Evolutionary conservation across 2,797 vertebrate species (phyloP), one percentile per base, ranked within the genome.

Genomic region (Aplochiton taeniatus): DNA sequence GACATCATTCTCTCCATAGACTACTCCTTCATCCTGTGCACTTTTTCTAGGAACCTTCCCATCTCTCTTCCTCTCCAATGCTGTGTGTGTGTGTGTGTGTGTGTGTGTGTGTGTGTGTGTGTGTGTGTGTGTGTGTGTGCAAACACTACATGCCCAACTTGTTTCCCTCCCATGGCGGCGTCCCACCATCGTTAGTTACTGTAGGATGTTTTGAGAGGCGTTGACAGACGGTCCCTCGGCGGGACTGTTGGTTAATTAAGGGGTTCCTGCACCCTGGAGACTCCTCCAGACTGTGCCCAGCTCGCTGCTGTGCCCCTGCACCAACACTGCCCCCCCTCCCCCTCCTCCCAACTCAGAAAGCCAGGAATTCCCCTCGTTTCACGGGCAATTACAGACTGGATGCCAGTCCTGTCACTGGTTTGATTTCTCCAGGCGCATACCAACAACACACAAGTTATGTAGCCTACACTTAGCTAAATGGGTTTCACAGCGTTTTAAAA

Each of bases 231-330:
- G 83, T 86, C 84, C 70, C 84, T 69, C 73, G 73, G 85, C n/a
- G 83, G 76, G 85, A 70, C 61, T 65, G 62, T 83, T 81, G 75
- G 65, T 82, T 91, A 91, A 91, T 91, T 90, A 90, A 88, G 82
- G 90, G 83, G 83, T 87, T 84, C 65, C 79, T 85, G 68, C 83
- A 70, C 79, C 77, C 80, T 79, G 72, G 84, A 87, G 78, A 84
- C 80, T 83, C 76, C 82, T 70, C 67, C 63, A 70, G 70, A 61
- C 76, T 70, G 76, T 72, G 63, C 83, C 60, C 31, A 31, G 31
- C 31, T 31, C 31, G 6, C 2, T 31, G 31, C 31, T 31, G 31
- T 31, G 31, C 31, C 31, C 31, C 31, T 31, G 31, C 31, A 31
- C 31, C 31, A 31, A 31, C 31, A 31, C 31, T 31, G 6, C 31